Evolutionary conservation across 2,113 vertebrate species (phyloP).

Genomic region (Anguilla rostrata): DNA sequence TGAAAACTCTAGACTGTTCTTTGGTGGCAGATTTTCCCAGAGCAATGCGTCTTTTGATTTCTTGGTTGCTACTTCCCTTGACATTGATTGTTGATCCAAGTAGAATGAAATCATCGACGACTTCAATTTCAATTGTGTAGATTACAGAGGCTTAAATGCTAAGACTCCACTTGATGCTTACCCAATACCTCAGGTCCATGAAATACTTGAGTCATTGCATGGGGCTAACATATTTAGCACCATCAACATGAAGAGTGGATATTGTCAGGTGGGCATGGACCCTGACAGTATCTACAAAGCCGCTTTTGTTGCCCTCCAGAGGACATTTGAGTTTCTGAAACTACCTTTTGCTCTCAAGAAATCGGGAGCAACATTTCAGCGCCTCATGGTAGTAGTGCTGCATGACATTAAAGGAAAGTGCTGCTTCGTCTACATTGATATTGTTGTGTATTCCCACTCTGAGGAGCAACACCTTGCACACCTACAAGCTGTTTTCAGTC

Average conservation of each 20-base stretch:
- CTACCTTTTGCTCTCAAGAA: not conserved
- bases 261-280: slow-evolving; percentile 6
- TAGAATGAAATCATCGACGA: no score
- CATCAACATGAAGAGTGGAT: not conserved
- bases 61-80: no score
- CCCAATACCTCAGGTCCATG: not conserved
- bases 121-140: no score
- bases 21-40: no score
- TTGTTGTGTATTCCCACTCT: not conserved
- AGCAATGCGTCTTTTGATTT: no score
- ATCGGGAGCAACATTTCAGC: not conserved
- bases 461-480: not conserved
- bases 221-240: not conserved
- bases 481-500: not conserved
- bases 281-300: not conserved
- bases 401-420: not conserved
- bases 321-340: not conserved
- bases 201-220: not conserved
- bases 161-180: not conserved
- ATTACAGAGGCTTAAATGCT: not conserved
- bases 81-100: no score
- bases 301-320: not conserved
- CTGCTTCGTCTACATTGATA: slow-evolving; percentile 2
- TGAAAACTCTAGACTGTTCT: no score
- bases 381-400: not conserved